These are phyloP conservation scores for Hemicentrotus pulcherrimus DNA, from an alignment of 35 echinoderm and acorn worm genomes.

Conservation along the genomic window DNA sequence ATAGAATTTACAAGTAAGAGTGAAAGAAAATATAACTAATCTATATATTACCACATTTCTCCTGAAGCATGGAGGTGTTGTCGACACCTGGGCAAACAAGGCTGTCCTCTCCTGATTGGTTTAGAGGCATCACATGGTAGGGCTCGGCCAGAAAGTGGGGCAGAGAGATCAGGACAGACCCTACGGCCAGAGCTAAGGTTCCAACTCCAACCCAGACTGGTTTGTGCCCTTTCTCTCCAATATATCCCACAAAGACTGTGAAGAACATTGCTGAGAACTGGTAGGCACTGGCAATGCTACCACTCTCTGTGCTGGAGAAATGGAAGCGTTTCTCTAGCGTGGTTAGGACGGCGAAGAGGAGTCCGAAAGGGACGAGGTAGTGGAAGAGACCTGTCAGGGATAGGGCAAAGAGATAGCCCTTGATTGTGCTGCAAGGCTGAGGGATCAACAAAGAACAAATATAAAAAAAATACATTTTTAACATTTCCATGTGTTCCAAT, in stretches of 20 bases:
- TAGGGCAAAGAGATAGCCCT: not conserved
- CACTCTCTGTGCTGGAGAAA: conserved; percentile 71
- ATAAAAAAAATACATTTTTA: too few species aligned
- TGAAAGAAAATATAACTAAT: too few species aligned
- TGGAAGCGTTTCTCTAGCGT: conserved; percentile 85
- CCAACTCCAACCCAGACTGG: conserved; percentile 70
- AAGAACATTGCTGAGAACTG: conserved; percentile 71
- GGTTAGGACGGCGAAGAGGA: conserved; percentile 66
- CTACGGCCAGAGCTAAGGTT: conserved; percentile 63
- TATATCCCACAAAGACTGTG: conserved; percentile 79
- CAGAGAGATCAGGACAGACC: conserved; percentile 65
- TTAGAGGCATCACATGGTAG: conserved; percentile 40
- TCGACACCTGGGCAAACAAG: not conserved
- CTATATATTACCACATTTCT: not conserved
- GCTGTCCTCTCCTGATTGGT: conserved; percentile 27
- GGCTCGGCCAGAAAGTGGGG: conserved; percentile 73
- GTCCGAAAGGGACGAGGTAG: conserved; percentile 42
- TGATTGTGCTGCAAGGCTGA: conserved; percentile 18
- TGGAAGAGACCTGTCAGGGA: conserved; percentile 39
- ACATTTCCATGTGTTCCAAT: too few species aligned
- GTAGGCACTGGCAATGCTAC: conserved; percentile 81
- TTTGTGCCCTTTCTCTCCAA: conserved; percentile 75
- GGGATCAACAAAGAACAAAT: not conserved
- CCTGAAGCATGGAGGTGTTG: not conserved
- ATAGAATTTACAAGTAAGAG: too few species aligned